These are phyloP conservation scores for Hemithea aestivaria DNA, from an alignment of 2,888 invertebrate genomes.

Conservation along the genomic window DNA sequence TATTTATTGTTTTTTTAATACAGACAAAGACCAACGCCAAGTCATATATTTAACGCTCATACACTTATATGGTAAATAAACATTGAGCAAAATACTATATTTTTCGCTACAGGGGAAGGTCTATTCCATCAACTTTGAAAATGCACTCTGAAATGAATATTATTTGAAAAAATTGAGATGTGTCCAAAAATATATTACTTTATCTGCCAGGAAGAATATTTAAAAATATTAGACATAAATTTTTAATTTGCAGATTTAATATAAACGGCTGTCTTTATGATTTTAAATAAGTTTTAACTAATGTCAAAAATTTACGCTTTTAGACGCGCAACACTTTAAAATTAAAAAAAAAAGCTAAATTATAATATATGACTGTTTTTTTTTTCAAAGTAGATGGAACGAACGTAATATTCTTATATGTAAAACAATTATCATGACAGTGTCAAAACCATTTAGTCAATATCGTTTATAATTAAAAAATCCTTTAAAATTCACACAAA, in stretches of 20 bases:
- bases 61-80: conserved; percentile 27
- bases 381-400: conserved; percentile 19
- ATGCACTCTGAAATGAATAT: conserved; percentile 5
- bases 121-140: conserved; percentile 16
- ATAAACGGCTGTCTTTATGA: too few relatives aligned
- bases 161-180: too few relatives aligned
- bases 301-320: too few relatives aligned
- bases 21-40: conserved; percentile 11
- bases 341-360: too few relatives aligned
- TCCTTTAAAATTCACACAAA: too few relatives aligned
- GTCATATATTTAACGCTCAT: conserved; percentile 20
- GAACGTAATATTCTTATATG: background rate
- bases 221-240: background rate
- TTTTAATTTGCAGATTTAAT: too few relatives aligned
- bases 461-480: too few relatives aligned
- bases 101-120: conserved; percentile 8
- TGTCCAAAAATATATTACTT: too few relatives aligned
- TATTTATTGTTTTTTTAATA: conserved; percentile 8
- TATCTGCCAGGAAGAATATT: too few relatives aligned
- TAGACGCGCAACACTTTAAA: too few relatives aligned
- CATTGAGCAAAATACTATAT: conserved; percentile 37
- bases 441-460: too few relatives aligned
- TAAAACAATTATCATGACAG: background rate
- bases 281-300: too few relatives aligned
- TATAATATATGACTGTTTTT: conserved; percentile 6